Evolutionary conservation across 2,888 invertebrate species (phyloP).

Genomic region (Toxonevra muliebris): DNA sequence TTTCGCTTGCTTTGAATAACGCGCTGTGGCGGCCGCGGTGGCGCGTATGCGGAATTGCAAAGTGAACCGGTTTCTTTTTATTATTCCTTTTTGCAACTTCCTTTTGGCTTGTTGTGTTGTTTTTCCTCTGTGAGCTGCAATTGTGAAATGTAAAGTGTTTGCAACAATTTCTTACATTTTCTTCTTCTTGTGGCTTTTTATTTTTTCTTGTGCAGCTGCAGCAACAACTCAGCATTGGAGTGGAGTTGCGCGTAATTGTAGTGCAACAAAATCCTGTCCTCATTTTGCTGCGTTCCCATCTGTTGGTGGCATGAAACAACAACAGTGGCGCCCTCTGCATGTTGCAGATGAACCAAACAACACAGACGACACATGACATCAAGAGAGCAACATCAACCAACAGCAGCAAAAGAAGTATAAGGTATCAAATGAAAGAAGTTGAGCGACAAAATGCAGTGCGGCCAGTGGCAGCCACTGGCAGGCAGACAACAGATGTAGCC

Average conservation of each 20-base stretch:
- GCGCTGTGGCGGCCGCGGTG: background rate
- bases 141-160: background rate
- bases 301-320: slow-evolving; percentile 62
- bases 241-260: slow-evolving; percentile 1
- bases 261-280: slow-evolving; percentile 16
- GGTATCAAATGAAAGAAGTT: background rate
- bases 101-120: slow-evolving; percentile 20
- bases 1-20: background rate
- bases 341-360: slow-evolving; percentile 21
- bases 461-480: slow-evolving; percentile 12
- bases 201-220: background rate
- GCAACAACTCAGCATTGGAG: slow-evolving; percentile 17
- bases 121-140: slow-evolving; percentile 1
- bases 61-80: background rate
- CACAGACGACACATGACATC: background rate
- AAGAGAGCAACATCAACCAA: background rate
- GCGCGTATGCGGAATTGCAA: background rate
- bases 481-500: too few species aligned
- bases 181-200: slow-evolving; percentile 6
- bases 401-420: slow-evolving; percentile 6
- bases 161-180: slow-evolving; percentile 2
- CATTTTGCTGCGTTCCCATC: slow-evolving; percentile 44
- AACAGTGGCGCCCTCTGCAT: slow-evolving; percentile 54
- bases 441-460: slow-evolving; percentile 1
- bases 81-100: background rate